These are phyloP conservation scores for Theocolax elegans DNA, from an alignment of 1,140 invertebrate genomes.

Conservation along the genomic window DNA sequence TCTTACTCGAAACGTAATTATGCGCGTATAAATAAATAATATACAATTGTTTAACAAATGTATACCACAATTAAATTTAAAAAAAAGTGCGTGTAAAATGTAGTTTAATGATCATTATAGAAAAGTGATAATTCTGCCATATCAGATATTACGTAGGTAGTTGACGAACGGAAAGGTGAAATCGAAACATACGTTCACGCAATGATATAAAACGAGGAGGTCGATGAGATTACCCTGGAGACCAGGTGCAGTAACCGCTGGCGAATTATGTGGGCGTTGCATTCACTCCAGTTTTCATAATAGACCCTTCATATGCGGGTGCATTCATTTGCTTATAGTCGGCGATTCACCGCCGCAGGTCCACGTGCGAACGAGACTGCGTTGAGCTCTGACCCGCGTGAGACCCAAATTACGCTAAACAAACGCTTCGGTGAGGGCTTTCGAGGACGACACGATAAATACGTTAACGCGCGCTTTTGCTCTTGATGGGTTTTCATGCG, in stretches of 20 bases:
- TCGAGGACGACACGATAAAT: not conserved
- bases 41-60: no score
- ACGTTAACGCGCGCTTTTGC: slow-evolving; percentile 10
- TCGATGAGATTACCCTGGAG: not conserved
- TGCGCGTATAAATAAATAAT: no score
- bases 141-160: no score
- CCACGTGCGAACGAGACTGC: not conserved
- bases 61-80: no score
- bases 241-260: slow-evolving; percentile 24
- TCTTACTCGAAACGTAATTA: no score
- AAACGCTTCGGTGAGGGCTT: not conserved
- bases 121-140: no score
- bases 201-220: not conserved
- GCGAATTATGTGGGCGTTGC: slow-evolving; percentile 50
- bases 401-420: slow-evolving; percentile 22
- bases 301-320: slow-evolving; percentile 49
- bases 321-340: slow-evolving; percentile 44
- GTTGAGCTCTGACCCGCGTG: slow-evolving; percentile 16
- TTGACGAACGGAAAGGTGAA: no score
- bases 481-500: not conserved
- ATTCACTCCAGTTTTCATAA: slow-evolving; percentile 51
- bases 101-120: no score
- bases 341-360: not conserved
- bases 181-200: no score
- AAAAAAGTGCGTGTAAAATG: no score